These are phyloP conservation scores for Hyppa rectilinea DNA, from an alignment of 2,888 invertebrate species.

Conservation along the genomic window DNA sequence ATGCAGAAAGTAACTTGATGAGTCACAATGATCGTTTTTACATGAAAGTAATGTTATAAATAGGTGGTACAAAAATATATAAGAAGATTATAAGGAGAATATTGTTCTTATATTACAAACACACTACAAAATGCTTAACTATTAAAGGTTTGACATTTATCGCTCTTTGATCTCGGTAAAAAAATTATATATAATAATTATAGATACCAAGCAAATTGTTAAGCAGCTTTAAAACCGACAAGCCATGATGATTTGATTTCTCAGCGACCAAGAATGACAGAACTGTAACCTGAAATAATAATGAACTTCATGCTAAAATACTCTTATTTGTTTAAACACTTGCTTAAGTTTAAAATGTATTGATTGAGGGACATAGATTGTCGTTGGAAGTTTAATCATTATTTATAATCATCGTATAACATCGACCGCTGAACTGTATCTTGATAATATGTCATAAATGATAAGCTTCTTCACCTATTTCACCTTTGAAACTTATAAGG, in stretches of 20 bases:
- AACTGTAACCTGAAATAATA: conserved; percentile 43
- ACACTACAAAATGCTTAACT: background rate
- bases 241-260: conserved; percentile 39
- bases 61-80: background rate
- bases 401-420: background rate
- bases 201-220: no score
- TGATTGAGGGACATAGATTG: conserved; percentile 1
- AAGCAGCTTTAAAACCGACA: conserved; percentile 8
- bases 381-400: background rate
- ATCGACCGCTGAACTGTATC: background rate
- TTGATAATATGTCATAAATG: background rate
- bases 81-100: background rate
- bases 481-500: background rate
- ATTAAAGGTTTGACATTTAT: background rate
- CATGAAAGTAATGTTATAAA: background rate
- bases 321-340: conserved; percentile 24
- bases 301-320: conserved; percentile 51
- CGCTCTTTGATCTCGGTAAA: background rate
- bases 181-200: no score
- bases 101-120: background rate
- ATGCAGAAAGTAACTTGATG: conserved; percentile 1
- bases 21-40: conserved; percentile 28
- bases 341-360: conserved; percentile 10
- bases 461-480: background rate
- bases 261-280: conserved; percentile 24